Conservation (phyloP, 2,797 vertebrate genomes). For the Artibeus jamaicensis region DNA sequence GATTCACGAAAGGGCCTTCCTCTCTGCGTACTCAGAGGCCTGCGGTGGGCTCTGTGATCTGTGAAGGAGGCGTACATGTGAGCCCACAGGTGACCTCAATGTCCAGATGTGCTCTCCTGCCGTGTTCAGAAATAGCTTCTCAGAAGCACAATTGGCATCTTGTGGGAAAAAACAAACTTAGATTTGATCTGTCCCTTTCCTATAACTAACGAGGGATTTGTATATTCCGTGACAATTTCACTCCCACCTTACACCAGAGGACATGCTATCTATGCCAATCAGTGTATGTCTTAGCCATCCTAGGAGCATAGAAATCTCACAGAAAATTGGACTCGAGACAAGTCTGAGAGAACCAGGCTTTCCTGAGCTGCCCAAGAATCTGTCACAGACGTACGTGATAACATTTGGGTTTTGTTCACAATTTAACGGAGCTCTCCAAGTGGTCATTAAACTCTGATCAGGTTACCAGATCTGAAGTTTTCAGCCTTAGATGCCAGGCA, state of each 20-base stretch:
- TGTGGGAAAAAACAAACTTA: neutral
- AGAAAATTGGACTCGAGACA: constrained; percentile 1
- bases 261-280: neutral
- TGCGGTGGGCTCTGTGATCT: neutral
- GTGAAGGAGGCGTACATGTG: neutral
- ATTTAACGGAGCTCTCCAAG: constrained; percentile 45
- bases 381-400: neutral
- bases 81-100: neutral
- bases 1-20: neutral
- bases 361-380: constrained; percentile 30
- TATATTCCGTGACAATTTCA: neutral
- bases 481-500: neutral
- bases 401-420: constrained; percentile 36
- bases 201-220: neutral
- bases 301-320: neutral
- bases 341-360: constrained; percentile 6
- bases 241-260: neutral
- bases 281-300: neutral
- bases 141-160: neutral
- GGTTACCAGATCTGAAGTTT: constrained; percentile 49
- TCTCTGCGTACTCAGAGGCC: neutral
- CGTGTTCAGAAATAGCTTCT: neutral
- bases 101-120: neutral
- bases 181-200: neutral
- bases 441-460: constrained; percentile 45